Evolutionary conservation across 2,113 vertebrate species (phyloP).

Genomic region (Siphamia tubifer): DNA sequence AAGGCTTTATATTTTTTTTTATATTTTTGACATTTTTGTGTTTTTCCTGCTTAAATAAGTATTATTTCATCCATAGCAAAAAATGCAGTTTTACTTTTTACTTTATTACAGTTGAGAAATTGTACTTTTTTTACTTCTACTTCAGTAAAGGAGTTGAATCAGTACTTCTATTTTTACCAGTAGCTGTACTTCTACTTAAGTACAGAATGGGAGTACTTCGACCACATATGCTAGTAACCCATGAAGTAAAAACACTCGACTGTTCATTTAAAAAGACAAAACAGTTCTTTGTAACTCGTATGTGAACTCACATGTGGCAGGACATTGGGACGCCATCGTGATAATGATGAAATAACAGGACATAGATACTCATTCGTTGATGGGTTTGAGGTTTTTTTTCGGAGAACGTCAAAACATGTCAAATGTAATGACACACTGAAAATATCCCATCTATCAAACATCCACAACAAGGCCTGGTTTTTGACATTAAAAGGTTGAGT

Average conservation of each 20-base stretch:
- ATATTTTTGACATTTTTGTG: too few species aligned
- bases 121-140: too few species aligned
- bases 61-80: too few species aligned
- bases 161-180: too few species aligned
- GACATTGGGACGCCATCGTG: background rate
- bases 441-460: background rate
- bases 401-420: background rate
- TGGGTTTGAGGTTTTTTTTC: background rate
- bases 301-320: conserved; percentile 15
- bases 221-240: too few species aligned
- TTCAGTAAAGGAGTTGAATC: too few species aligned
- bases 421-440: background rate
- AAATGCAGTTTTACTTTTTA: too few species aligned
- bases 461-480: background rate
- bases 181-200: too few species aligned
- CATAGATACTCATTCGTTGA: background rate
- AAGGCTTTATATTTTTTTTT: too few species aligned
- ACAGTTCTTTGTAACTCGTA: background rate
- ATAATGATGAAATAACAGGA: background rate
- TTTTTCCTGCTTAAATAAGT: too few species aligned
- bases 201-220: too few species aligned
- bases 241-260: background rate
- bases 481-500: background rate
- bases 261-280: background rate
- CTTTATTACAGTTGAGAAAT: too few species aligned